These are phyloP conservation scores for Eptesicus fuscus DNA, from an alignment of 2,113 vertebrate genomes.

Conservation along the genomic window DNA sequence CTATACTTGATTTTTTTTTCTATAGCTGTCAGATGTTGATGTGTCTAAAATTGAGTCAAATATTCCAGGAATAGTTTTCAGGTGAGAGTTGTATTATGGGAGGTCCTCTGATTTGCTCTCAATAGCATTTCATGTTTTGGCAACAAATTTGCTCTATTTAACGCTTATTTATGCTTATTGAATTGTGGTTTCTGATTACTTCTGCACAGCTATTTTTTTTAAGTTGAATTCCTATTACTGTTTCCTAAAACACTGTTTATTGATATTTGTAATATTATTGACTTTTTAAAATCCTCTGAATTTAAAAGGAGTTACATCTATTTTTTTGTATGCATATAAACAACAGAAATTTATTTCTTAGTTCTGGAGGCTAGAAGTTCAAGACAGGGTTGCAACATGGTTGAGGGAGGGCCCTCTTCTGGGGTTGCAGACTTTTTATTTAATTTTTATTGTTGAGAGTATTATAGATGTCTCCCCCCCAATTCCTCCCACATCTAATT, in stretches of 20 bases:
- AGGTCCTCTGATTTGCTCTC: neutral
- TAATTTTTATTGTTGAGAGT: no score
- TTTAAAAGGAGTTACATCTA: neutral
- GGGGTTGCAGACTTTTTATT: no score
- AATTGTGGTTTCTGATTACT: constrained; percentile 40
- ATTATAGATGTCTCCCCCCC: no score
- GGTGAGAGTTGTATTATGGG: constrained; percentile 2
- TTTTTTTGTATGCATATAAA: neutral
- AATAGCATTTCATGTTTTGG: constrained; percentile 10
- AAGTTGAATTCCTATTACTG: constrained; percentile 23
- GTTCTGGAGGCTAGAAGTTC: no score
- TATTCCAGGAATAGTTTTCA: constrained; percentile 16
- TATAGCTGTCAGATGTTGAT: constrained; percentile 18
- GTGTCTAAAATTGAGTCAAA: constrained; percentile 21
- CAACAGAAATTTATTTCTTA: no score
- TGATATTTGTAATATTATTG: neutral
- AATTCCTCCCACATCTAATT: neutral
- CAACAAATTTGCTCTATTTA: constrained; percentile 28
- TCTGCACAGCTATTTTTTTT: neutral
- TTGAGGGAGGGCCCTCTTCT: no score
- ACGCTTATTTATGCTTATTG: constrained; percentile 19
- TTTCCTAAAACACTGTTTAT: constrained; percentile 10
- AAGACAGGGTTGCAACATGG: no score
- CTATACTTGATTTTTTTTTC: neutral
- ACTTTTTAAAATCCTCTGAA: constrained; percentile 21